phyloP scores from a whole-genome alignment of 2,113 vertebrate genomes.

The Lepus americanus region DNA sequence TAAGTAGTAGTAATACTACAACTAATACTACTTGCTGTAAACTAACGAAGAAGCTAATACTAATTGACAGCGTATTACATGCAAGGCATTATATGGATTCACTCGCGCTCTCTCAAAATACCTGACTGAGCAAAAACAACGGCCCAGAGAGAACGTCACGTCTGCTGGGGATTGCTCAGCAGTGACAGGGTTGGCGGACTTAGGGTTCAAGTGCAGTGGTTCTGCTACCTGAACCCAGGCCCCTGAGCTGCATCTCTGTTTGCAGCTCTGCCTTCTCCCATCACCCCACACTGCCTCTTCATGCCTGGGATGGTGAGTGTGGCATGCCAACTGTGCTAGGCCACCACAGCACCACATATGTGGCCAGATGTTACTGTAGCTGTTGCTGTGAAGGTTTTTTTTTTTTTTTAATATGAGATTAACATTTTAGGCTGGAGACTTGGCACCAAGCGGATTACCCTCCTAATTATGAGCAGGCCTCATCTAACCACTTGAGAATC shows the following conservation, averaged over 20 bases:
- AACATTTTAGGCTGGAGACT: not conserved
- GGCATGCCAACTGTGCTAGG: not conserved
- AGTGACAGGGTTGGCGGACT: too few species aligned
- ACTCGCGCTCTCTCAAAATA: not conserved
- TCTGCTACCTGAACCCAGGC: not conserved
- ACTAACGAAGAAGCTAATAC: not conserved
- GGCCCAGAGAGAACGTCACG: not conserved
- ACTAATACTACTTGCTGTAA: not conserved
- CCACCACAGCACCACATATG: not conserved
- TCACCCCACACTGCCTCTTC: rapidly evolving
- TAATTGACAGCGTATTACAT: not conserved
- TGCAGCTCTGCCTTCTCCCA: not conserved
- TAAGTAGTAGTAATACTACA: too few species aligned
- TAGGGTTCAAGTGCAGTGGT: not conserved
- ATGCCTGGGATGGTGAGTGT: not conserved
- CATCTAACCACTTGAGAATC: not conserved
- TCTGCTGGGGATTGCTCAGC: not conserved
- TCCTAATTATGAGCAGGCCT: not conserved
- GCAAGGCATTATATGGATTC: not conserved
- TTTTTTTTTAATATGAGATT: not conserved
- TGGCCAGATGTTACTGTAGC: not conserved
- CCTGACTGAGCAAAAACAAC: not conserved
- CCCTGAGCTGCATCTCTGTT: not conserved
- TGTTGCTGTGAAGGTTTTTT: not conserved
- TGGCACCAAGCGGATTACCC: not conserved